Conservation (phyloP, 64 coral and sea anemone species). For the Dendrophyllia cribrosa region DNA sequence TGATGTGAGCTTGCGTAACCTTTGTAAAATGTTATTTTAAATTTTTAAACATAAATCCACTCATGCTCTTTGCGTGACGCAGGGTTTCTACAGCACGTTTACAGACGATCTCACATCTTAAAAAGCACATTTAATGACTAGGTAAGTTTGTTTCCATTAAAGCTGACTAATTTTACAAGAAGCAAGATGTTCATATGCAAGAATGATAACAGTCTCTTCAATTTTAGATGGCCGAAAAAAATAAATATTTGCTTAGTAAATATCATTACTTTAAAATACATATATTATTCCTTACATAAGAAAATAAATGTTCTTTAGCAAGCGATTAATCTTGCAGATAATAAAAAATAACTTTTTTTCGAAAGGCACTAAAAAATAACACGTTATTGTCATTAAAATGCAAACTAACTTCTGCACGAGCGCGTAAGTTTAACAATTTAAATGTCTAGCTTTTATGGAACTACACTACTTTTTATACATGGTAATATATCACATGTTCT, state of each 20-base stretch:
- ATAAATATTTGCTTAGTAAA: slow-evolving; percentile 23
- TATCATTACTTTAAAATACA: slow-evolving; percentile 3
- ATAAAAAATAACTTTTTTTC: background rate
- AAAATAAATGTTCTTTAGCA: background rate
- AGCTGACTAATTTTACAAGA: background rate
- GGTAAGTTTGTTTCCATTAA: background rate
- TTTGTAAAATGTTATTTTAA: too few relatives aligned
- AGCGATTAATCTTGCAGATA: background rate
- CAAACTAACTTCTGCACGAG: too few relatives aligned
- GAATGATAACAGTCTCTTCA: background rate
- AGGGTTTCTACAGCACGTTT: too few relatives aligned
- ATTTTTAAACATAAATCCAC: too few relatives aligned
- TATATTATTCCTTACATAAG: background rate
- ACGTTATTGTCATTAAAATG: too few relatives aligned
- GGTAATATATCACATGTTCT: too few relatives aligned
- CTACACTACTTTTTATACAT: too few relatives aligned
- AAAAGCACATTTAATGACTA: background rate
- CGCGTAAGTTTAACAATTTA: too few relatives aligned
- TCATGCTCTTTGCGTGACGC: too few relatives aligned
- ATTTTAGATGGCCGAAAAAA: background rate
- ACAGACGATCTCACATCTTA: background rate
- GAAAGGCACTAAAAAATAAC: background rate
- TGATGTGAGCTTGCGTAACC: too few relatives aligned
- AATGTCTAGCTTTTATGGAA: too few relatives aligned
- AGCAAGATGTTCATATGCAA: background rate